A percentile compares a stretch with the other conserved stretches of the same genome.
phyloP scores from a whole-genome alignment of 2,113 vertebrate genomes.

The Antidorcas marsupialis region DNA sequence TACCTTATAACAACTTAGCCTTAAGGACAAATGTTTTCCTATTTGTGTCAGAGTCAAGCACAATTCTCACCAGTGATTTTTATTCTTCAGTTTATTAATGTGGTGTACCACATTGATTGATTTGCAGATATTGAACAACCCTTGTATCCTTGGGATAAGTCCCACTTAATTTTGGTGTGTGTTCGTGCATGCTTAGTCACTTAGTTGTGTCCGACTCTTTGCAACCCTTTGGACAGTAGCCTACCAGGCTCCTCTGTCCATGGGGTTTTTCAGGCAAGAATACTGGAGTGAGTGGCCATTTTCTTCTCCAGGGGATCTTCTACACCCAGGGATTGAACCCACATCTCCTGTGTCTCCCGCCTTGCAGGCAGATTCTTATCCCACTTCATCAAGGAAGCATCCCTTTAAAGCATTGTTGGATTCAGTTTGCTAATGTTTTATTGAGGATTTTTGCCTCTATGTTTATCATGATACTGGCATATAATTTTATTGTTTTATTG shows the following conservation, averaged over 20 bases:
- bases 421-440: background rate
- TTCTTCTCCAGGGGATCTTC: background rate
- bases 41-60: background rate
- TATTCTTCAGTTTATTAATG: background rate
- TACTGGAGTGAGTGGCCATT: background rate
- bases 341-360: background rate
- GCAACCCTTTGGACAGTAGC: background rate
- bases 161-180: background rate
- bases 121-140: background rate
- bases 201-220: background rate
- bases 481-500: background rate
- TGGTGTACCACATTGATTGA: background rate
- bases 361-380: background rate
- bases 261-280: background rate
- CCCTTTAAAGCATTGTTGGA: background rate
- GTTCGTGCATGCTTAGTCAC: background rate
- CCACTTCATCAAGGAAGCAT: background rate
- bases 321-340: background rate
- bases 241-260: background rate
- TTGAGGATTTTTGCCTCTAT: background rate
- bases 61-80: background rate
- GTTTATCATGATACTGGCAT: background rate
- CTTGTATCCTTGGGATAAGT: background rate
- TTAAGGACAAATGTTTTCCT: background rate
- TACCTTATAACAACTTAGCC: background rate